Evolutionary conservation across 2,888 invertebrate genomes (phyloP), one percentile per base, ranked within the genome.

Genomic region (Nomada hirtipes): DNA sequence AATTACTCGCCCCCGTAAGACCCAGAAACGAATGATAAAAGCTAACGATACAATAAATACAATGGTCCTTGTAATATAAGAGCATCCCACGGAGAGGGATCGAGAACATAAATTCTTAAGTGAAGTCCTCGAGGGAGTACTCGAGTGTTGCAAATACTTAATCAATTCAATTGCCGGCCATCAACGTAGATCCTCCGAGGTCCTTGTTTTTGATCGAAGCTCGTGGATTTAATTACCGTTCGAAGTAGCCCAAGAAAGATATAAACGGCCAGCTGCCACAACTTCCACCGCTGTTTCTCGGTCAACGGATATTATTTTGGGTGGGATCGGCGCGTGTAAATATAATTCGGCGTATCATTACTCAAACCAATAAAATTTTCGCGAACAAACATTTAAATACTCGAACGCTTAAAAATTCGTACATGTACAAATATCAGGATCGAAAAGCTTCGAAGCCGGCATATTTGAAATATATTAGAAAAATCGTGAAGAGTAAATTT

Each of bases 91-190:
- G 47, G 13, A 10, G 47, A 47, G 47, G 15, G 47, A 47, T 13
- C 47, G 18, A 47, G 53, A 52, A 26, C 26, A 57, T 57, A 63
- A 76, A 79, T 76, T 63, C 50, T 59, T 23, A 15, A n/a, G 13
- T 23, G 26, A 20, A 42, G 69, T 61, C 69, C 20, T n/a, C 13
- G 52, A 20, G 9, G 52, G 63, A 55, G 69, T 42, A 52, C 44
- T 53, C 67, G 53, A 77, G 70, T 55, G 61, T 67, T 47, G 60
- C 53, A 20, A 53, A 55, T 59, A 65, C 65, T 79, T 78, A 67
- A 67, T 79, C 71, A 67, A 79, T 79, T 78, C 70, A 64, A 71
- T 78, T 67, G 79, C 52, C 60, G 60, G 53, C 67, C 59, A 52
- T 68, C 63, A 18, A n/a, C 53, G 50, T 36, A 50, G 50, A 20